Base-by-base conservation (phyloP, 2,113 vertebrate species). In the Orthochromis indermauri region DNA sequence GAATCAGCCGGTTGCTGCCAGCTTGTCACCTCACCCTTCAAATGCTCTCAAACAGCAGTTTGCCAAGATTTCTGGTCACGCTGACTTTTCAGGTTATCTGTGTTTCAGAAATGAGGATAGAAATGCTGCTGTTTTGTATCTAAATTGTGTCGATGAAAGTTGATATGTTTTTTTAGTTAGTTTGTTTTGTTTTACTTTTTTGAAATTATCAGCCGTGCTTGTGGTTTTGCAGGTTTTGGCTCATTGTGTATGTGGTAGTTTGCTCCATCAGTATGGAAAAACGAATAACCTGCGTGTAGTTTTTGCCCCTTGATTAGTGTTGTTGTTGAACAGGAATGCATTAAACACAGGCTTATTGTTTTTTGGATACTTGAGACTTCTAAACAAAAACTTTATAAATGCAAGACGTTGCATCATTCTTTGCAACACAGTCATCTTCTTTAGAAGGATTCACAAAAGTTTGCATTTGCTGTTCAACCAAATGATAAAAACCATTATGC, bases 321-420 rank as follows among this genome's bases (percentile, higher is more conserved):
- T 42, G 66, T 57, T 57, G 61, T 42, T 71, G 66, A 21, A 24
- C 8, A 10, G 66, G 8, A 45, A 26, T 3, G 21, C 40, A 47
- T 47, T 28, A 28, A 19, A 47, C 40, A 4, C 6, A 0, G 0
- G 24, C 73, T 49, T 12, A 19, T 0, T 49, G 10, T 5, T 78
- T 78, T 78, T 49, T 49, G 45, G 73, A 51, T 19, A 6, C 45
- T 78, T 78, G 45, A 0, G 17, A 78, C 45, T 78, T 49, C 17
- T n/a, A 3, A 78, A 33, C 16, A 31, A 28, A 51, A 78, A 51
- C 45, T 51, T 31, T 78, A 12, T 31, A 51, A 49, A n/a, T 19
- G 45, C 17, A 51, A 51, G 2, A 0, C 0, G 1, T 31, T 31
- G 16, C 26, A n/a, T 51, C 45, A n/a, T 0, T n/a, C 73, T 49